Percentiles rank a stretch among this genome's conserved stretches.
Conservation (phyloP, 2,113 vertebrate species). For the Microtus pennsylvanicus region DNA sequence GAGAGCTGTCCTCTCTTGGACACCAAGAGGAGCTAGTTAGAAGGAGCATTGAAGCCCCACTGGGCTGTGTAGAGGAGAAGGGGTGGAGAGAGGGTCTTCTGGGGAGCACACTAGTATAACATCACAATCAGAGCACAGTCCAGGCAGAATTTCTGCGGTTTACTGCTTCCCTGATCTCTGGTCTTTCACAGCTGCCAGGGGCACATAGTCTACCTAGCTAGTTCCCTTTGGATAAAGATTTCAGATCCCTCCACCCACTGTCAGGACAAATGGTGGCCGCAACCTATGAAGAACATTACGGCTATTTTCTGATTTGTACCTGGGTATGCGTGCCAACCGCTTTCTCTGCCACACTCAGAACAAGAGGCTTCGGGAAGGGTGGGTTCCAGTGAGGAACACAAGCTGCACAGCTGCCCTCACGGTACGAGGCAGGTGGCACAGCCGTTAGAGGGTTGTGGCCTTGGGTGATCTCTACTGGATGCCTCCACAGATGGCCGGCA, state of each 20-base stretch:
- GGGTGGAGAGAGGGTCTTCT: not conserved
- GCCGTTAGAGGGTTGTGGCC: not conserved
- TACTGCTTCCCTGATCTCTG: not conserved
- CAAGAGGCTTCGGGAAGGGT: not conserved
- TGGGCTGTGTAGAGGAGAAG: not conserved
- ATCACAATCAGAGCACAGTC: not conserved
- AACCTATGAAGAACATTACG: not conserved
- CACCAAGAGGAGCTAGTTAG: not conserved
- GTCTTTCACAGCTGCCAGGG: not conserved
- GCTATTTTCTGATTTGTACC: no score
- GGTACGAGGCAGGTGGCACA: not conserved
- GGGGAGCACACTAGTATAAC: not conserved
- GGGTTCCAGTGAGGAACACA: no score
- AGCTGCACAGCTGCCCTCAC: not conserved
- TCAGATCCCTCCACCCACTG: not conserved
- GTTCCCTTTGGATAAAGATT: not conserved
- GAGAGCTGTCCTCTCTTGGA: not conserved
- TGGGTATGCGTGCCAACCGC: rapidly evolving
- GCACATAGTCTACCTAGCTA: not conserved
- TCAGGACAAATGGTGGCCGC: not conserved
- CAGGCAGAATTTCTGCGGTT: not conserved
- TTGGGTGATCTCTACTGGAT: not conserved
- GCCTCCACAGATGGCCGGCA: no score
- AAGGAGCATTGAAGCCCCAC: not conserved
- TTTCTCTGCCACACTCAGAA: not conserved